These are phyloP conservation scores for Cheirogaleus major DNA, from an alignment of 2,797 vertebrate species.

Conservation along the genomic window DNA sequence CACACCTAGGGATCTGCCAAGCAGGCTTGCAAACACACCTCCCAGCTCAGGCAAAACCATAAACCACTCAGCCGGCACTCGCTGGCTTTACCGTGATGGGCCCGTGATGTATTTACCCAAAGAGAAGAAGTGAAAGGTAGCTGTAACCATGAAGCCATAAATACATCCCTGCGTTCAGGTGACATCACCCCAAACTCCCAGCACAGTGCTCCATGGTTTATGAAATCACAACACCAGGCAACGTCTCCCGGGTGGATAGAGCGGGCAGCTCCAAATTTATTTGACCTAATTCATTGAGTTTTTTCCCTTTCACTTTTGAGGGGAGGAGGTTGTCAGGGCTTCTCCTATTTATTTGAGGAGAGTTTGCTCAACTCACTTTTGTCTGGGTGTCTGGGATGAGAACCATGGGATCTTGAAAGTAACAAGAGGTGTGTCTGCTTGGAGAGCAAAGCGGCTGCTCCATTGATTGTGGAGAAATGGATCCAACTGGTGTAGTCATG, in stretches of 20 bases:
- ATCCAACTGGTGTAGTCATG: accelerated
- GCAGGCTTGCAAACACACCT: background rate
- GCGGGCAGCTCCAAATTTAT: background rate
- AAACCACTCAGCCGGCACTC: slow-evolving; percentile 79
- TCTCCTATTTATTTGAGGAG: background rate
- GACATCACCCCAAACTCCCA: background rate
- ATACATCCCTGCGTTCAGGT: slow-evolving; percentile 7
- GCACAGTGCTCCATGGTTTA: accelerated
- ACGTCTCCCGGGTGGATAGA: accelerated
- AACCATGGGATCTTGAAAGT: background rate
- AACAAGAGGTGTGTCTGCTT: background rate
- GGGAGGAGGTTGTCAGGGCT: background rate
- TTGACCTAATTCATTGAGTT: background rate
- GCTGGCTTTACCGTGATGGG: background rate
- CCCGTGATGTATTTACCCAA: slow-evolving; percentile 63
- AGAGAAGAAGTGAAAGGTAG: slow-evolving; percentile 63
- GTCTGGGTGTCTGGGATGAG: background rate
- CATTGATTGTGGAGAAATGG: accelerated
- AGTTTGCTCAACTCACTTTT: background rate
- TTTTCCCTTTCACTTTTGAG: background rate
- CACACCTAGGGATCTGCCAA: slow-evolving; percentile 51
- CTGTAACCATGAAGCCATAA: slow-evolving; percentile 38
- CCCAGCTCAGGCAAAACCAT: background rate
- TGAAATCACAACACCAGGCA: background rate
- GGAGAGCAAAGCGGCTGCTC: background rate